Percentiles rank a stretch among this genome's conserved stretches.
These are phyloP conservation scores for Drosophila navojoa DNA, from an alignment of 1,140 invertebrate species.

Conservation along the genomic window DNA sequence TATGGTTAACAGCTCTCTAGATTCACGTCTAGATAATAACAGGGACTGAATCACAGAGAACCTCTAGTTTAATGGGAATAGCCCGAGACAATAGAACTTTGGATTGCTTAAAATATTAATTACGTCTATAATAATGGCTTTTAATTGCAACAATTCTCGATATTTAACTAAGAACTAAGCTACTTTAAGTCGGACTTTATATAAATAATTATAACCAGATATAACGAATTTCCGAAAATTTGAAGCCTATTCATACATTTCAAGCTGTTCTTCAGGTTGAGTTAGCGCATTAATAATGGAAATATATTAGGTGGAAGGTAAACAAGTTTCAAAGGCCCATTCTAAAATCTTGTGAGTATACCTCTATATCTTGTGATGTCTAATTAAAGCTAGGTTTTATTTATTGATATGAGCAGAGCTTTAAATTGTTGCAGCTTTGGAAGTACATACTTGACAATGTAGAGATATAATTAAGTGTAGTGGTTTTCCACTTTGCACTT, in stretches of 20 bases:
- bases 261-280: no score
- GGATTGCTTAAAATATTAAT: no score
- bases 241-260: no score
- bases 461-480: no score
- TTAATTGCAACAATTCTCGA: no score
- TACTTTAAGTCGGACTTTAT: no score
- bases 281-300: no score
- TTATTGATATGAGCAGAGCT: slow-evolving; percentile 1
- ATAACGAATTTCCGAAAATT: no score
- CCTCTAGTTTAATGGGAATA: not conserved
- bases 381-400: not conserved
- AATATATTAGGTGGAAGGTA: no score
- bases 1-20: not conserved
- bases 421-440: not conserved
- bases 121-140: no score
- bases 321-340: not conserved
- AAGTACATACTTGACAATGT: not conserved
- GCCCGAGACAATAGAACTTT: not conserved
- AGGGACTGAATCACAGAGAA: not conserved
- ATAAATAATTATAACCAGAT: no score
- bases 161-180: no score
- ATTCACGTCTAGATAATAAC: not conserved
- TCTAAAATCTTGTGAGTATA: not conserved
- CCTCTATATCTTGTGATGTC: not conserved
- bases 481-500: not conserved